A percentile compares a stretch with the other conserved stretches of the same genome.
Conservation (phyloP, 1,140 invertebrate genomes). For the Melipona quadrifasciata region DNA sequence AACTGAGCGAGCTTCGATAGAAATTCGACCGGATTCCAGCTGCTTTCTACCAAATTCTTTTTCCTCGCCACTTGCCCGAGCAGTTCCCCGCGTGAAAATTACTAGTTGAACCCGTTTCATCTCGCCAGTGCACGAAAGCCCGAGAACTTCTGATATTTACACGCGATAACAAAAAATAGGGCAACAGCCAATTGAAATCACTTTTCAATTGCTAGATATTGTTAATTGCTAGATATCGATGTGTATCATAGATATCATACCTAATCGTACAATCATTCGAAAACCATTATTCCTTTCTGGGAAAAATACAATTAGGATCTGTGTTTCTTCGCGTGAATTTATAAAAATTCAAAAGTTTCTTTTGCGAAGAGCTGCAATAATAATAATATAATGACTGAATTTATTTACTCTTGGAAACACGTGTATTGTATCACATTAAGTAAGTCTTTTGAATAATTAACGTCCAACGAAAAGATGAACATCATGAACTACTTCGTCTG, state of each 20-base stretch:
- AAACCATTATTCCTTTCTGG: too few relatives aligned
- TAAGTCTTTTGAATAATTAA: not conserved
- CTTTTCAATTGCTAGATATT: not conserved
- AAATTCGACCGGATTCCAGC: constrained; percentile 24
- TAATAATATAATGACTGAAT: not conserved
- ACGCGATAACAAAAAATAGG: not conserved
- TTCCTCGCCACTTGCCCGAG: not conserved
- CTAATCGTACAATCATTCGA: too few relatives aligned
- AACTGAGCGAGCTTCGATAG: not conserved
- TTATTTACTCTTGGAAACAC: not conserved
- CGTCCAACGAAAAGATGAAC: not conserved
- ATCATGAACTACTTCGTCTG: not conserved
- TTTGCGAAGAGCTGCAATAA: too few relatives aligned
- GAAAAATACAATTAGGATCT: too few relatives aligned
- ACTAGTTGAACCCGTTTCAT: not conserved
- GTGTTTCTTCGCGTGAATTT: too few relatives aligned
- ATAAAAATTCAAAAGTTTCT: too few relatives aligned
- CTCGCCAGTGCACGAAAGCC: not conserved
- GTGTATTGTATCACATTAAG: not conserved
- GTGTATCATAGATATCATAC: too few relatives aligned
- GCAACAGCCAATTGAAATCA: not conserved
- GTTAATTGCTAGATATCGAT: not conserved
- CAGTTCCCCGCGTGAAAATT: not conserved
- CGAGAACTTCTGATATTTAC: not conserved
- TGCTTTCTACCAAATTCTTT: constrained; percentile 27